phyloP scores from a whole-genome alignment of 2,888 invertebrate genomes.

The Sicus ferrugineus region DNA sequence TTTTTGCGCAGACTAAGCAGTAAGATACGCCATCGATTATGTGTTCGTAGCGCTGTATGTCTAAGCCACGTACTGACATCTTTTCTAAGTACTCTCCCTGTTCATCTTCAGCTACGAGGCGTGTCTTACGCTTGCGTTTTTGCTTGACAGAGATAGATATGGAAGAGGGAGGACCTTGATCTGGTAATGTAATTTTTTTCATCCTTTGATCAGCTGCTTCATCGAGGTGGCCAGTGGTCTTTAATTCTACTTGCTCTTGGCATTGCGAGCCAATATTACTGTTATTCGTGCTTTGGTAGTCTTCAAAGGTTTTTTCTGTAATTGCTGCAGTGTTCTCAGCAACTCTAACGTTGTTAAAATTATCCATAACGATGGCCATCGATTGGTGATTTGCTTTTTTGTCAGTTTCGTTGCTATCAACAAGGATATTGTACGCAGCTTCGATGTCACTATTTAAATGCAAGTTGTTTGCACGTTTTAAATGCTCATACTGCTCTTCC shows the following conservation, averaged over 20 bases:
- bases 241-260: slow-evolving; percentile 45
- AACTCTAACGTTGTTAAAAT: slow-evolving; percentile 20
- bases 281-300: slow-evolving; percentile 52
- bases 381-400: neutral
- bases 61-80: slow-evolving; percentile 62
- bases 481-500: slow-evolving; percentile 18
- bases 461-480: slow-evolving; percentile 10
- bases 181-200: slow-evolving; percentile 41
- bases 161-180: slow-evolving; percentile 43
- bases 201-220: slow-evolving; percentile 42
- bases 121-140: slow-evolving; percentile 60
- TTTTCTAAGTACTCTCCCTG: slow-evolving; percentile 62
- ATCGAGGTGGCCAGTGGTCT: slow-evolving; percentile 47
- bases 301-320: slow-evolving; percentile 53
- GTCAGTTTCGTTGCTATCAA: neutral
- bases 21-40: slow-evolving; percentile 61
- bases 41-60: slow-evolving; percentile 62
- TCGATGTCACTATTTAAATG: neutral
- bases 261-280: slow-evolving; percentile 38
- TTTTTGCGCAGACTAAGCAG: slow-evolving; percentile 61
- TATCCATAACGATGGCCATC: slow-evolving; percentile 19
- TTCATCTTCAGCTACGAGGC: slow-evolving; percentile 58
- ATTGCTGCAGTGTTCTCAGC: slow-evolving; percentile 40
- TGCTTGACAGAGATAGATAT: slow-evolving; percentile 49
- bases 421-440: slow-evolving; percentile 5